Evolutionary conservation across 2,888 invertebrate species (phyloP).

Genomic region (Pegoplata infirma): DNA sequence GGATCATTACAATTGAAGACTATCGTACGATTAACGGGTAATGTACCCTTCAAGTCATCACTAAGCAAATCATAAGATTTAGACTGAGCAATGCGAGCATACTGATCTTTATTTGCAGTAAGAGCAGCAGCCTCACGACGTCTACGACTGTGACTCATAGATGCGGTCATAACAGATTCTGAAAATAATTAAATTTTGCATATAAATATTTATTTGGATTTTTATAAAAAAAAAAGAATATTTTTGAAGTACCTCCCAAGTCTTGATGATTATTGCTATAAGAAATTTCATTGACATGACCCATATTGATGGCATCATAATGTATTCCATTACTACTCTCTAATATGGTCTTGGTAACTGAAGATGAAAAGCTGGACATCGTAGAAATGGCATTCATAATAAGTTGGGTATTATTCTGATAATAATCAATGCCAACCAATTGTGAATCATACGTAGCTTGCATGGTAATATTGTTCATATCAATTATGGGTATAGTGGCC

Average conservation of each 20-base stretch:
- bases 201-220: not conserved
- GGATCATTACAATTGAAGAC: slow-evolving; percentile 76
- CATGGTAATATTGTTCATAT: slow-evolving; percentile 73
- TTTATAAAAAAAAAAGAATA: not conserved
- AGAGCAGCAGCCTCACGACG: slow-evolving; percentile 70
- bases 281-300: slow-evolving; percentile 64
- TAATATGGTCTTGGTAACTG: slow-evolving; percentile 33
- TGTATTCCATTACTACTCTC: slow-evolving; percentile 59
- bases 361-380: slow-evolving; percentile 59
- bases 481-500: slow-evolving; percentile 72
- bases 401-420: slow-evolving; percentile 73
- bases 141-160: slow-evolving; percentile 65
- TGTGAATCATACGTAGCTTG: slow-evolving; percentile 75
- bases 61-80: slow-evolving; percentile 72
- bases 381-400: slow-evolving; percentile 72
- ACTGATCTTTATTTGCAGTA: slow-evolving; percentile 72
- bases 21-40: slow-evolving; percentile 77
- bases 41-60: slow-evolving; percentile 73
- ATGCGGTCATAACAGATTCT: slow-evolving; percentile 67
- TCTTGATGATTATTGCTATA: slow-evolving; percentile 20
- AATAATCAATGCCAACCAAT: slow-evolving; percentile 70
- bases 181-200: not conserved
- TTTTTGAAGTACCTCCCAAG: slow-evolving; percentile 32
- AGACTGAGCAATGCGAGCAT: slow-evolving; percentile 72
- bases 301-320: slow-evolving; percentile 67